A percentile compares a stretch with the other conserved stretches of the same genome.
These are phyloP conservation scores for Cantharis rufa DNA, from an alignment of 2,888 invertebrate species.

Conservation along the genomic window DNA sequence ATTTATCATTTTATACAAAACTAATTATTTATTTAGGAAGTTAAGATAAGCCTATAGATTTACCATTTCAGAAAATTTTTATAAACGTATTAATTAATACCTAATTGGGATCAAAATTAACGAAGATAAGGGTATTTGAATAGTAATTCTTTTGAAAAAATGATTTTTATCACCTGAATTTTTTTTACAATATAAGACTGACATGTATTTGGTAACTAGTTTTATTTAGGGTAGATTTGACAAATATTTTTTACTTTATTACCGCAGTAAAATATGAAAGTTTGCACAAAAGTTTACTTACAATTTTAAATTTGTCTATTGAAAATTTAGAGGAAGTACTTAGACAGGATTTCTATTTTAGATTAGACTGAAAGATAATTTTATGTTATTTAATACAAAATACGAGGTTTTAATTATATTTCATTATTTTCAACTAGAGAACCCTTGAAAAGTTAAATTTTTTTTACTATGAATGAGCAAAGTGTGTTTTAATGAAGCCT, in stretches of 20 bases:
- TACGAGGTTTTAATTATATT: neutral
- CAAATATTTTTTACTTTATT: neutral
- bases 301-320: neutral
- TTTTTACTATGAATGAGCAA: neutral
- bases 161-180: neutral
- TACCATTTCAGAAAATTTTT: neutral
- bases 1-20: constrained; percentile 16
- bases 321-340: neutral
- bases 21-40: neutral
- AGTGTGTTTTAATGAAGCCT: neutral
- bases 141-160: neutral
- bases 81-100: neutral
- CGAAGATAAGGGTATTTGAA: neutral
- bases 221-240: neutral
- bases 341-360: neutral
- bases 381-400: neutral
- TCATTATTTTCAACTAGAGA: neutral
- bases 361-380: neutral
- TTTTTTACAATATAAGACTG: neutral
- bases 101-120: neutral
- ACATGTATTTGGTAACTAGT: neutral
- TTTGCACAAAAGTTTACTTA: neutral
- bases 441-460: neutral
- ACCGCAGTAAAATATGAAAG: neutral
- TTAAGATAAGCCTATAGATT: neutral